These are phyloP conservation scores for Megaustenia siamemsis DNA, from an alignment of 2,888 invertebrate species.

Conservation along the genomic window DNA sequence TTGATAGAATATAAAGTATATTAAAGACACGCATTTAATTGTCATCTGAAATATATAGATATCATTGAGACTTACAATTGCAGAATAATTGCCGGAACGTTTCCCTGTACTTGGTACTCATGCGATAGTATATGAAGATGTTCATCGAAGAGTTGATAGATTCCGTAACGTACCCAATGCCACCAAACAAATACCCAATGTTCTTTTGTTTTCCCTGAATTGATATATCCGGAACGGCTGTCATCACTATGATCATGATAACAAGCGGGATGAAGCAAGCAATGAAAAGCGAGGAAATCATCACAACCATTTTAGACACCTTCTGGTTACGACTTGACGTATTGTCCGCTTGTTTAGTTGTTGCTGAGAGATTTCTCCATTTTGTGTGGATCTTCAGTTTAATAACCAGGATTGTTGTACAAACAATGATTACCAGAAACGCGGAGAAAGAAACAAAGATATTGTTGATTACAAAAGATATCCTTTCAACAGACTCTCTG, in stretches of 20 bases:
- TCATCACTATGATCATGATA: background rate
- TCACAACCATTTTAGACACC: constrained; percentile 26
- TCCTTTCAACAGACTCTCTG: constrained; percentile 4
- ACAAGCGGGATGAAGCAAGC: background rate
- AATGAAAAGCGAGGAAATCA: constrained; percentile 33
- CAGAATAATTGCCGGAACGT: background rate
- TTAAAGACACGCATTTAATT: no score
- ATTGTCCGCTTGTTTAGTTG: background rate
- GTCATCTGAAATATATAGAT: no score
- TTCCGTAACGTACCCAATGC: background rate
- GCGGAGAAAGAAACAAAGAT: constrained; percentile 7
- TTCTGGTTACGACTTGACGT: background rate
- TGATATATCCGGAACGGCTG: background rate
- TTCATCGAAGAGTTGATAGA: constrained; percentile 33
- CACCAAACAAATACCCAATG: background rate
- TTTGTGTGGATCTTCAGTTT: background rate
- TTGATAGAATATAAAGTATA: no score
- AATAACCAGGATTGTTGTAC: constrained; percentile 2
- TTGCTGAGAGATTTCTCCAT: background rate
- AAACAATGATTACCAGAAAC: background rate
- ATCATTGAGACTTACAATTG: background rate
- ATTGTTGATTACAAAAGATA: constrained; percentile 7
- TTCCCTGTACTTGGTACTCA: constrained; percentile 25
- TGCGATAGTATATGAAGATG: constrained; percentile 24
- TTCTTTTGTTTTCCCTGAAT: constrained; percentile 28